Evolutionary conservation across 2,797 vertebrate genomes (phyloP), one percentile per base, ranked within the genome.

Genomic region (Falco novaeseelandiae): DNA sequence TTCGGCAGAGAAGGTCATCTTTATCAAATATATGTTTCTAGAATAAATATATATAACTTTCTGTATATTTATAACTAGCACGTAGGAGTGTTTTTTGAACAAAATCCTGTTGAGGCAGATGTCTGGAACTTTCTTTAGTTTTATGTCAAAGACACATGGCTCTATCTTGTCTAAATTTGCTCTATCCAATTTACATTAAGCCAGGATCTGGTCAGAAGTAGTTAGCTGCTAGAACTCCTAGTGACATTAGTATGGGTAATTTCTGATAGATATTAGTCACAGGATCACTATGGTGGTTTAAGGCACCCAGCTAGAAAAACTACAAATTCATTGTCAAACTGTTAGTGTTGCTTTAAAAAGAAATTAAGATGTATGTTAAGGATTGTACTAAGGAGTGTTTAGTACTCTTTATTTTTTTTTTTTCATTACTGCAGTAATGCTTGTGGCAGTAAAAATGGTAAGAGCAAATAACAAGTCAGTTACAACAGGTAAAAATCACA

Each of bases 61-160:
- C 90, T 93, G 46, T 94, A 52, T 96, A 96, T 89, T 96, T 97
- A 96, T 96, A 96, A 81, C 90, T 79, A 7, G 55, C 46, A 92
- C 70, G 92, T 95, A 94, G 96, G 96, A 96, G 89, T 95, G 49
- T 65, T 91, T 96, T 95, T 78, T 96, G 73, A 96, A 96, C 90
- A 96, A 89, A 97, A 97, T 96, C 79, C 36, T 93, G 83, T 95
- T 90, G 83, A 96, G 93, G 70, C 93, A 96, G 94, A 96, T 96
- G 95, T 76, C 96, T 96, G 96, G 87, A 95, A 96, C 85, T 96
- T 96, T 93, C 96, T 95, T 90, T 90, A 95, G 89, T 93, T 97
- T 92, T 92, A 92, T 96, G 87, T 95, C 96, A 95, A 94, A 93
- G 82, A 92, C 90, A 83, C 86, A 87, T 69, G 74, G 69, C 66